phyloP scores from a whole-genome alignment of 2,113 vertebrate species.

The Percopsis transmontana region DNA sequence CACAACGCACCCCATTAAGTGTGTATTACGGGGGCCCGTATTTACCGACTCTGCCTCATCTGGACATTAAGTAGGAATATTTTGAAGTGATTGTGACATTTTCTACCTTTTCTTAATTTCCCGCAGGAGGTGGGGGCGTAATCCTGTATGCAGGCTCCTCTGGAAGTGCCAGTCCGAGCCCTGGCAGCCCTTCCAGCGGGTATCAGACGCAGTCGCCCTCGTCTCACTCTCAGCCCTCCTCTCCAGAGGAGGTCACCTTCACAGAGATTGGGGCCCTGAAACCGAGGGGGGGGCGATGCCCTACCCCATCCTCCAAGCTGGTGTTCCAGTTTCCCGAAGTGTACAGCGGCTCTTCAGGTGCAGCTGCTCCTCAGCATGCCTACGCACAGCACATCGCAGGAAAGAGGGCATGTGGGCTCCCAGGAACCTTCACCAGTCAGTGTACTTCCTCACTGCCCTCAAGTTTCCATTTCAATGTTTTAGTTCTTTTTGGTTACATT shows the following conservation, averaged over 20 bases:
- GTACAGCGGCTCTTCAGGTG: constrained; percentile 53
- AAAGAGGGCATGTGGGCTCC: constrained; percentile 73
- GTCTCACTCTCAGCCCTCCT: constrained; percentile 80
- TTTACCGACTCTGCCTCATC: no score
- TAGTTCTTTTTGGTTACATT: not conserved
- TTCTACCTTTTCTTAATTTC: constrained; percentile 12
- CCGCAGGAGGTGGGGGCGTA: constrained; percentile 70
- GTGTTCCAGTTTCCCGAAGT: constrained; percentile 82
- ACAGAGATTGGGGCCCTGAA: constrained; percentile 77
- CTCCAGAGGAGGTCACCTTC: constrained; percentile 80
- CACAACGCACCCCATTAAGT: no score
- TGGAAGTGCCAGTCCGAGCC: constrained; percentile 76
- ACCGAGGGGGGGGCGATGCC: constrained; percentile 46
- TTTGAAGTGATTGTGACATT: constrained; percentile 1
- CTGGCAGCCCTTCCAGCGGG: constrained; percentile 81
- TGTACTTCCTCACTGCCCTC: not conserved
- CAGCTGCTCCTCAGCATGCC: constrained; percentile 61
- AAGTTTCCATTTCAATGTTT: not conserved
- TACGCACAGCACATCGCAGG: constrained; percentile 70
- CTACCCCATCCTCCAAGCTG: constrained; percentile 69
- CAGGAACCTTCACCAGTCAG: constrained; percentile 79
- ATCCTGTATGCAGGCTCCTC: constrained; percentile 79
- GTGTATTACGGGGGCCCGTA: no score
- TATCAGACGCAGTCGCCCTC: constrained; percentile 82
- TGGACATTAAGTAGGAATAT: no score